Conservation (phyloP, 2,113 vertebrate genomes). For the Serinus canaria region DNA sequence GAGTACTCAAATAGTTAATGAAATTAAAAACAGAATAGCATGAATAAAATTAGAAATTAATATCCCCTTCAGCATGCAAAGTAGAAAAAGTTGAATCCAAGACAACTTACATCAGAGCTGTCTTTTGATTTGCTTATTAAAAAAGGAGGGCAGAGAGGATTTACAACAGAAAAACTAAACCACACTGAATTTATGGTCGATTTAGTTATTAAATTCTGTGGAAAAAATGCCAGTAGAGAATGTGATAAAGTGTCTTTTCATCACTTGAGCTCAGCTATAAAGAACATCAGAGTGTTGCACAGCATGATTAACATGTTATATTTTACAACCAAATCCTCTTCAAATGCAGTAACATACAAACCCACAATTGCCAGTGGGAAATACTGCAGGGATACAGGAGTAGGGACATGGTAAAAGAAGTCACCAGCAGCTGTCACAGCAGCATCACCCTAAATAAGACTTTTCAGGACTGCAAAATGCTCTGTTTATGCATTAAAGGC, state of each 20-base stretch:
- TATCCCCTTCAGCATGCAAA: slow-evolving; percentile 5
- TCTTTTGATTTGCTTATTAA: slow-evolving; percentile 35
- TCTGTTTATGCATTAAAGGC: neutral
- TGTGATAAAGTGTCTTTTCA: slow-evolving; percentile 55
- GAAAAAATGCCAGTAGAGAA: slow-evolving; percentile 21
- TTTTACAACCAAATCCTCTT: slow-evolving; percentile 46
- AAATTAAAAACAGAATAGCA: slow-evolving; percentile 28
- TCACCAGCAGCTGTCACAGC: accelerated
- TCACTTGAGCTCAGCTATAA: neutral
- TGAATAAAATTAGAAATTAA: slow-evolving; percentile 40
- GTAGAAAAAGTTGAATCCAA: neutral
- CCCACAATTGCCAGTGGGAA: neutral
- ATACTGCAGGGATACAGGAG: neutral
- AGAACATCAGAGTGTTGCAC: slow-evolving; percentile 23
- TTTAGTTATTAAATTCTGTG: slow-evolving; percentile 37
- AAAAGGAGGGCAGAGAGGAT: slow-evolving; percentile 2
- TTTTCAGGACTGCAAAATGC: neutral
- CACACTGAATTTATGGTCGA: neutral
- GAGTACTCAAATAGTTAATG: neutral
- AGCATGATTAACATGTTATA: slow-evolving; percentile 42
- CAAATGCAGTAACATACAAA: neutral
- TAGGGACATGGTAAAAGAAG: neutral
- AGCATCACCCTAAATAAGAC: neutral
- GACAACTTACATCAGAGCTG: neutral
- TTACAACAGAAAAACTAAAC: slow-evolving; percentile 23